Base-by-base conservation (phyloP, 2,113 vertebrate genomes). In the Actinemys pallida region DNA sequence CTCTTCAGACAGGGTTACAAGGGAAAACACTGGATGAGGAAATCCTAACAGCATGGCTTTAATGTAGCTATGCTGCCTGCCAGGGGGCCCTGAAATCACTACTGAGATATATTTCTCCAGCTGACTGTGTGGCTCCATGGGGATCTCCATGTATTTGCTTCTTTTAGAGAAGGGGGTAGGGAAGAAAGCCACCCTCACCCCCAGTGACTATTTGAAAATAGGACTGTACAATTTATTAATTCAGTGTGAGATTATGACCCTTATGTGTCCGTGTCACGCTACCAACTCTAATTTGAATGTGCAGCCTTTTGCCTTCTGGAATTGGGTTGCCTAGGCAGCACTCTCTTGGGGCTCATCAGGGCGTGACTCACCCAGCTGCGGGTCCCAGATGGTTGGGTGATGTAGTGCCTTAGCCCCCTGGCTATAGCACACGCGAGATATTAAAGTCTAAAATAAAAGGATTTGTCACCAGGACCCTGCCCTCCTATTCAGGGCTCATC, bases 41-140 rank as follows among this genome's bases (percentile, higher is more conserved):
- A 89, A 54, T 16, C 50, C 12, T 49, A 25, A 56, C 53, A 42
- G 56, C 49, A 10, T 45, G 42, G 17, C 31, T 31, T 56, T n/a
- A 35, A 53, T 62, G 19, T 0, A 0, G 39, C 10, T 35, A 19
- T 52, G 56, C 7, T 59, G 27, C 25, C 1, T 53, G 27, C 16
- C 2, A 0, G 39, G 20, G 4, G 35, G 0, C 1, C 22, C 27
- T 50, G 45, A 39, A 39, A 12, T 35, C 27, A 24, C 17, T 39
- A 13, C 19, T 3, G n/a, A 0, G 1, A n/a, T 16, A 14, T 8
- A 0, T n/a, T 19, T 75, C 56, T 65, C 65, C 29, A 42, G 57
- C 6, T 83, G 80, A 54, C 22, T 5, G 5, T 12, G 24, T 1
- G 0, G 1, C 27, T 29, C 27, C 17, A 17, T 29, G 65, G 11